These are phyloP conservation scores for Drosophila kanapiae DNA, from an alignment of 1,140 invertebrate genomes.

Conservation along the genomic window DNA sequence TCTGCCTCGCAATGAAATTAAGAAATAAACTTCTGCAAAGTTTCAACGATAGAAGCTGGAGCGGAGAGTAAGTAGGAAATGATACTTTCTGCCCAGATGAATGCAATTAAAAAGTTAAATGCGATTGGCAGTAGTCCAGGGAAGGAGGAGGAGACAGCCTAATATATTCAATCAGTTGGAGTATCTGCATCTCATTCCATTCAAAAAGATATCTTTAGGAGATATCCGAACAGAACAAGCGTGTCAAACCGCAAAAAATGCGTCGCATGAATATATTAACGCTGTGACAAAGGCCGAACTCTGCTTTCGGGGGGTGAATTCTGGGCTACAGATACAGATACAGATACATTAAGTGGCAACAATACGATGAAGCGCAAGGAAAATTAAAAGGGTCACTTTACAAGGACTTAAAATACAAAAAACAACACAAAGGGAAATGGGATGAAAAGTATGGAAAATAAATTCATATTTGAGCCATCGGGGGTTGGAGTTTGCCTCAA, in stretches of 20 bases:
- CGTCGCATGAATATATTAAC: slow-evolving; percentile 80
- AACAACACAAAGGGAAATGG: slow-evolving; percentile 66
- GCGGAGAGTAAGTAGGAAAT: slow-evolving; percentile 21
- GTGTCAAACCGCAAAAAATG: slow-evolving; percentile 83
- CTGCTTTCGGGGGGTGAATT: slow-evolving; percentile 16
- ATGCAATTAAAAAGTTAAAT: slow-evolving; percentile 64
- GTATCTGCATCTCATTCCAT: not conserved
- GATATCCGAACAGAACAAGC: slow-evolving; percentile 75
- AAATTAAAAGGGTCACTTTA: slow-evolving; percentile 85
- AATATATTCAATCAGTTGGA: slow-evolving; percentile 29
- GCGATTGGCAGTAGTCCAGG: slow-evolving; percentile 9
- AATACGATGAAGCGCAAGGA: slow-evolving; percentile 70
- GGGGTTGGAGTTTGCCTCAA: not conserved
- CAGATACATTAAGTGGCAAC: slow-evolving; percentile 74
- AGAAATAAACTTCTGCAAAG: slow-evolving; percentile 27
- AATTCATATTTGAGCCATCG: slow-evolving; percentile 75
- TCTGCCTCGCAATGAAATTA: slow-evolving; percentile 34
- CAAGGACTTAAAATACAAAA: slow-evolving; percentile 73
- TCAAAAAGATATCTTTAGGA: slow-evolving; percentile 39
- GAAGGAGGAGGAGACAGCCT: not conserved
- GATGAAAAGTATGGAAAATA: slow-evolving; percentile 83
- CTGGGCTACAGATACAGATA: slow-evolving; percentile 38
- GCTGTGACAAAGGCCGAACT: slow-evolving; percentile 54
- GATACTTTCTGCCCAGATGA: slow-evolving; percentile 38
- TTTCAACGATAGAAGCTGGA: not conserved